Evolutionary conservation across 2,888 invertebrate species (phyloP).

Genomic region (Megastigmus dorsalis): DNA sequence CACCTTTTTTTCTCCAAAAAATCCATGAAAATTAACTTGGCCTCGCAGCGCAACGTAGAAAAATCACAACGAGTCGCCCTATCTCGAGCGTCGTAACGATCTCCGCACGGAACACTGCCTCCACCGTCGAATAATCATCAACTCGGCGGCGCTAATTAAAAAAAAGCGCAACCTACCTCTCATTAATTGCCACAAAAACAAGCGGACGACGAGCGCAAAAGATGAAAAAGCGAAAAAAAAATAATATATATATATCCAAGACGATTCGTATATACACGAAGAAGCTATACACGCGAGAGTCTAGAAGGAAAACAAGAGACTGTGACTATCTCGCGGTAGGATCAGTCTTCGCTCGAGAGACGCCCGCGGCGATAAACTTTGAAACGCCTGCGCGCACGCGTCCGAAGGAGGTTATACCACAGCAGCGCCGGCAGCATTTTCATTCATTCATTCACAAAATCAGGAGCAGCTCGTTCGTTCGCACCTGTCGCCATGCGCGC

Average conservation of each 20-base stretch:
- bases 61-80: too few species aligned
- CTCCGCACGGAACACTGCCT: too few species aligned
- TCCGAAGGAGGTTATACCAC: constrained; percentile 25
- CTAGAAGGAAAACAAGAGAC: constrained; percentile 14
- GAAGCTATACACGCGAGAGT: background rate
- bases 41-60: too few species aligned
- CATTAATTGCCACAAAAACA: constrained; percentile 2
- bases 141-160: constrained; percentile 19
- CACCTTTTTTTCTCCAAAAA: too few species aligned
- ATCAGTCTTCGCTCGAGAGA: constrained; percentile 1
- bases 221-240: background rate
- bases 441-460: constrained; percentile 50
- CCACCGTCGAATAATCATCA: too few species aligned
- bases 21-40: too few species aligned
- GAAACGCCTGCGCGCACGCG: constrained; percentile 5
- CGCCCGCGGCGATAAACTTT: constrained; percentile 40
- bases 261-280: too few species aligned
- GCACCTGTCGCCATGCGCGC: background rate
- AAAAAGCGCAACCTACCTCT: background rate
- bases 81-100: too few species aligned
- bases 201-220: background rate
- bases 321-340: constrained; percentile 38
- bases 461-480: background rate
- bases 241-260: too few species aligned
- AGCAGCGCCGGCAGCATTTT: background rate